These are phyloP conservation scores for Lamellibrachia satsuma DNA, from an alignment of 2,888 invertebrate genomes.

Conservation along the genomic window DNA sequence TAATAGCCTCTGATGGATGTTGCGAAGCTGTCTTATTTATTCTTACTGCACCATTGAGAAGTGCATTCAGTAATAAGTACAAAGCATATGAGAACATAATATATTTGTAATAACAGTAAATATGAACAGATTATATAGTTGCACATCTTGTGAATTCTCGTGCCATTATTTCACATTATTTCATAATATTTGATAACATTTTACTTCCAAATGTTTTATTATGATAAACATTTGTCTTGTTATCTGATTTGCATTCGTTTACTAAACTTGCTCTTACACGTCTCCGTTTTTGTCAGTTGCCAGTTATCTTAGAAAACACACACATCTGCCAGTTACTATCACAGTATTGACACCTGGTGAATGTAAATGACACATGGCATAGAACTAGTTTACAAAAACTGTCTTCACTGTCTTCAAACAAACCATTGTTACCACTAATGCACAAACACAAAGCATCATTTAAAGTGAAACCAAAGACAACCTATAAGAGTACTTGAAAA, in stretches of 20 bases:
- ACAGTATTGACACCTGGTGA: not conserved
- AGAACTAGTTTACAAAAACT: not conserved
- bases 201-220: not conserved
- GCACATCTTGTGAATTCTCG: not conserved
- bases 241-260: not conserved
- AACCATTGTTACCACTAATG: not conserved
- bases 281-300: not conserved
- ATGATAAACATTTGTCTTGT: not conserved
- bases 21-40: no score
- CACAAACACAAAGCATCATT: no score
- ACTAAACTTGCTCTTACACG: not conserved
- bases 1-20: no score
- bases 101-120: no score
- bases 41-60: no score
- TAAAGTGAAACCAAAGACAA: no score
- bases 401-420: not conserved
- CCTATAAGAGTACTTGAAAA: no score
- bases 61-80: no score
- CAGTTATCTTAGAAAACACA: not conserved
- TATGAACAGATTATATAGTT: no score
- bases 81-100: no score
- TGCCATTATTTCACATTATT: not conserved
- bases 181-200: not conserved
- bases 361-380: not conserved
- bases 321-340: not conserved